Evolutionary conservation across 2,113 vertebrate species (phyloP).

Genomic region (Carettochelys insculpta): DNA sequence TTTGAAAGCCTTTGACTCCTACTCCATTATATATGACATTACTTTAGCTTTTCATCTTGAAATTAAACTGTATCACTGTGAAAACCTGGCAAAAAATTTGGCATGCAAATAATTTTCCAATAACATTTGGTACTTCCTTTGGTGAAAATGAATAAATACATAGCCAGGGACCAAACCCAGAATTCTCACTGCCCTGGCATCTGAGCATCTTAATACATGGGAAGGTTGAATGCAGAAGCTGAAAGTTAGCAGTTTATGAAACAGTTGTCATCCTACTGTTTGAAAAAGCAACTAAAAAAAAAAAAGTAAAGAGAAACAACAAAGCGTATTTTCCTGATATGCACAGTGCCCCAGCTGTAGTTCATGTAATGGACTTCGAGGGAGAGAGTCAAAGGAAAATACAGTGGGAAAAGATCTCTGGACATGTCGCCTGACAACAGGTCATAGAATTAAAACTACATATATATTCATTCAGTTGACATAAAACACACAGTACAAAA

Average conservation of each 20-base stretch:
- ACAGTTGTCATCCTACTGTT: slow-evolving; percentile 31
- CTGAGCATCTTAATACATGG: slow-evolving; percentile 62
- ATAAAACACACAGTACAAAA: slow-evolving; percentile 37
- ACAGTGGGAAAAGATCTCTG: slow-evolving; percentile 2
- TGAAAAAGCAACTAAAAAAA: not conserved
- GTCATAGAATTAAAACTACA: slow-evolving; percentile 12
- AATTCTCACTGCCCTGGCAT: slow-evolving; percentile 41
- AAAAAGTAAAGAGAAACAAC: not conserved
- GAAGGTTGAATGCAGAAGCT: slow-evolving; percentile 53
- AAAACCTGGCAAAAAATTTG: slow-evolving; percentile 62
- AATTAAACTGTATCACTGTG: slow-evolving; percentile 68
- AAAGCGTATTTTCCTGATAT: slow-evolving; percentile 2
- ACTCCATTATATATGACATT: slow-evolving; percentile 73
- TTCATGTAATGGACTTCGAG: slow-evolving; percentile 23
- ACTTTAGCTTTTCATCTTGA: slow-evolving; percentile 71
- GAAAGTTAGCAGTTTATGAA: slow-evolving; percentile 54
- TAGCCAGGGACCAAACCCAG: slow-evolving; percentile 26
- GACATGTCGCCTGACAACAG: slow-evolving; percentile 26
- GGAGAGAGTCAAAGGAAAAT: slow-evolving; percentile 24
- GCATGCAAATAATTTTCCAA: slow-evolving; percentile 57
- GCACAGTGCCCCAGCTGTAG: slow-evolving; percentile 7
- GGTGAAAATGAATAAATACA: slow-evolving; percentile 60
- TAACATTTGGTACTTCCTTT: slow-evolving; percentile 35
- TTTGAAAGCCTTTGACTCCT: slow-evolving; percentile 72
- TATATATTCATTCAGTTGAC: slow-evolving; percentile 28